Evolutionary conservation across 2,888 invertebrate species (phyloP), one percentile per base, ranked within the genome.

Genomic region (Drosophila monieri): DNA sequence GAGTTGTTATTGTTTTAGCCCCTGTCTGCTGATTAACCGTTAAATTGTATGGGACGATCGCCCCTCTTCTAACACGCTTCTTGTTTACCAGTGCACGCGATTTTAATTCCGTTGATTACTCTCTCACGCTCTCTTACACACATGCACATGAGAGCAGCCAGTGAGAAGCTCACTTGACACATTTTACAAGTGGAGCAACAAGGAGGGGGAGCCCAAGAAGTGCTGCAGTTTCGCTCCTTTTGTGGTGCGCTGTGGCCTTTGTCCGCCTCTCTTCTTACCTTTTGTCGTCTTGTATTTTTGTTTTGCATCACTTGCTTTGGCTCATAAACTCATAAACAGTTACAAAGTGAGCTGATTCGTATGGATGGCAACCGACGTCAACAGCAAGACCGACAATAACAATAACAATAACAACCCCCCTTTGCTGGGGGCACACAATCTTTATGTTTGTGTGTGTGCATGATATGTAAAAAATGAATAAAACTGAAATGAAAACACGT

Each of bases 321-420:
- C 72, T 73, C 77, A 60, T 49, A 49, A 49, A 48, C 49, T 65
- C 52, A 77, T 77, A 71, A 74, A 84, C 84, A 84, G 81, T 80
- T 84, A 77, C 78, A 73, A 78, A 76, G 54, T 52, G 51, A 55
- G 60, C 73, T 64, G 46, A 62, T 65, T 52, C 44, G 65, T 84
- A 73, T 79, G 66, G 83, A 73, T 79, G 66, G 83, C 85, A 83
- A 81, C 81, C 43, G 21, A 43, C 43, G 88, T 83, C 81, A 87
- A 87, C 79, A 18, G 39, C 18, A 35, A n/a, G 9, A 23, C n/a
- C 57, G 23, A 32, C 69, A 74, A 41, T 30, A 47, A 56, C 51
- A 56, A 67, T 32, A 73, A 49, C 43, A 59, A 32, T 27, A 65
- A 64, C 46, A 39, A 47, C 25, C 76, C 70, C 39, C 52, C 79